A percentile compares a stretch with the other conserved stretches of the same genome.
Conservation (phyloP, 2,888 invertebrate genomes). For the Limnephilus auricula region DNA sequence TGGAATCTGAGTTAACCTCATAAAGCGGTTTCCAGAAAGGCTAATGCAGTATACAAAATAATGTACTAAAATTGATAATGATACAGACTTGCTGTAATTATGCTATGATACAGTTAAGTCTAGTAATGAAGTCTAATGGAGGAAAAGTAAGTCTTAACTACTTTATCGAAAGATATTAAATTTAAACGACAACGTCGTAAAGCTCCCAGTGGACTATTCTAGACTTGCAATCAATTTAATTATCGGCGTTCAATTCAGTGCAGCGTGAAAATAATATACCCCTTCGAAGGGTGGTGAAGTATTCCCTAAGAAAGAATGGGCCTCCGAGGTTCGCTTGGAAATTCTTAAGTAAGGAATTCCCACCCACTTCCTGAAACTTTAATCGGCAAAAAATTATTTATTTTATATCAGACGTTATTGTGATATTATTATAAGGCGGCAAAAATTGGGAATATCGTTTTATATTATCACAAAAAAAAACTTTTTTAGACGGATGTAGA, state of each 20-base stretch:
- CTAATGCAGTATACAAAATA: too few relatives aligned
- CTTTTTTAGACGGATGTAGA: too few relatives aligned
- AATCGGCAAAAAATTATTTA: background rate
- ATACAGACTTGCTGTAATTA: background rate
- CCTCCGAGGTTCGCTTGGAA: background rate
- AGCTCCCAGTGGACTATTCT: background rate
- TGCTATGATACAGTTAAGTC: background rate
- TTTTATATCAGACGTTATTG: too few relatives aligned
- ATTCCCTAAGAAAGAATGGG: background rate
- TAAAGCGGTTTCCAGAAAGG: too few relatives aligned
- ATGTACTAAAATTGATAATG: background rate
- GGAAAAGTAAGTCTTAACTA: background rate
- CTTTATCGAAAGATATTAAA: background rate
- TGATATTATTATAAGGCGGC: too few relatives aligned
- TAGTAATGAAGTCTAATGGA: background rate
- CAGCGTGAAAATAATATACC: conserved; percentile 6
- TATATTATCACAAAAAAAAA: too few relatives aligned
- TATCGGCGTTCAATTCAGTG: background rate
- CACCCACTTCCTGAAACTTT: background rate
- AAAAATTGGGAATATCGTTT: too few relatives aligned
- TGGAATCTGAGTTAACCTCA: too few relatives aligned
- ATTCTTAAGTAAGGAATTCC: background rate
- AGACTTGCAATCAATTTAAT: conserved; percentile 14
- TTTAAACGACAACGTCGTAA: background rate
- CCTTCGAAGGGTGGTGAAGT: background rate